Evolutionary conservation across 2,113 vertebrate genomes (phyloP).

Genomic region (Pelobates fuscus): DNA sequence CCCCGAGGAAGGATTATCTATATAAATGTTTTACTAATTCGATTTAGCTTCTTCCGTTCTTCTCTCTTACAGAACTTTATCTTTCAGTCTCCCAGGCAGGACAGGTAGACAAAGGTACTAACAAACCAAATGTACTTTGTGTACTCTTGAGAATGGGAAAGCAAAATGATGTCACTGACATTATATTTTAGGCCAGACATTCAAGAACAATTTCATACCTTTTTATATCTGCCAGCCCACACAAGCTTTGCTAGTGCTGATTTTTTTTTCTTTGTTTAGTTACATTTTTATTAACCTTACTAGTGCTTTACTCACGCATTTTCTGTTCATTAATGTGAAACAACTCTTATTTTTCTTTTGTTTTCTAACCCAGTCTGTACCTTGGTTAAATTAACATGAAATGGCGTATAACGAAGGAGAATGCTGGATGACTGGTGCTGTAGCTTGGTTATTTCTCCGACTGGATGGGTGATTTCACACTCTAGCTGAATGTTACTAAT

Average conservation of each 20-base stretch:
- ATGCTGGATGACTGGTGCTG: too few species aligned
- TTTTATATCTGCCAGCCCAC: constrained; percentile 31
- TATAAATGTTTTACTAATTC: constrained; percentile 56
- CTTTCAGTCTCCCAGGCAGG: constrained; percentile 99
- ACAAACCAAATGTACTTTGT: constrained; percentile 77
- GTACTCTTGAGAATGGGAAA: constrained; percentile 77
- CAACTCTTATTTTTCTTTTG: constrained; percentile 49
- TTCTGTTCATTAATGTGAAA: constrained; percentile 65
- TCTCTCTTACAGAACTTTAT: constrained; percentile 99
- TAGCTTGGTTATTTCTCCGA: too few species aligned
- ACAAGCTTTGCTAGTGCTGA: constrained; percentile 60
- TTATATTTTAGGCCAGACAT: constrained; percentile 81
- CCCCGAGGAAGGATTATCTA: constrained; percentile 5
- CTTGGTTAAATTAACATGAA: neutral
- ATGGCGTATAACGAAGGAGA: too few species aligned
- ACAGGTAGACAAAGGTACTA: constrained; percentile 99
- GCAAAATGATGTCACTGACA: constrained; percentile 85
- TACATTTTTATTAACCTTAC: constrained; percentile 76
- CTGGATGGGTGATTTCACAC: too few species aligned
- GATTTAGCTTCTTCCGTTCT: constrained; percentile 98
- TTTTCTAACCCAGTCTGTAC: neutral
- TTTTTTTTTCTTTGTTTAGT: constrained; percentile 69
- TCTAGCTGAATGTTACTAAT: too few species aligned
- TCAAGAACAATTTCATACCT: neutral
- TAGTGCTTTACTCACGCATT: constrained; percentile 71